Conservation (phyloP, 92 coral and sea anemone genomes). For the Ricordea florida region DNA sequence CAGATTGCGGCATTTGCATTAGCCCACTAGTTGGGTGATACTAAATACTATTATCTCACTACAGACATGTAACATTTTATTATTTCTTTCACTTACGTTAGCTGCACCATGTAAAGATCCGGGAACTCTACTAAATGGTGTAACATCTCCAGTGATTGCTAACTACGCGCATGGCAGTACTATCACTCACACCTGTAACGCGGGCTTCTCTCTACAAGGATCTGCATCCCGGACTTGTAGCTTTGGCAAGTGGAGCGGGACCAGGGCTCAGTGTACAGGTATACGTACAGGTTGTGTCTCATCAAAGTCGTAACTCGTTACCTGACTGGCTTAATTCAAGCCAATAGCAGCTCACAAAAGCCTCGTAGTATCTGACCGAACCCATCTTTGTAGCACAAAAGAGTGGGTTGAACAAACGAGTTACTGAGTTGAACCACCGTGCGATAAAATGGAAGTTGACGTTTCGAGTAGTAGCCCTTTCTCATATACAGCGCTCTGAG, state of each 20-base stretch:
- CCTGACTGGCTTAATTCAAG: background rate
- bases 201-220: constrained; percentile 79
- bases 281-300: background rate
- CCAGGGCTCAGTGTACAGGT: constrained; percentile 75
- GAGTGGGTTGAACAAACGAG: too few relatives aligned
- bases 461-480: too few relatives aligned
- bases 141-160: constrained; percentile 41
- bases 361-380: too few relatives aligned
- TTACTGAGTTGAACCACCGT: too few relatives aligned
- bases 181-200: constrained; percentile 68
- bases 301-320: background rate
- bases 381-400: too few relatives aligned
- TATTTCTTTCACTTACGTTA: background rate
- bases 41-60: background rate
- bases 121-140: constrained; percentile 79
- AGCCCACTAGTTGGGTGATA: too few relatives aligned
- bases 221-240: constrained; percentile 63
- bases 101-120: constrained; percentile 79
- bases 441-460: too few relatives aligned
- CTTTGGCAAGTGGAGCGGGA: constrained; percentile 88
- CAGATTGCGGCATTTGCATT: too few relatives aligned
- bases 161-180: constrained; percentile 67
- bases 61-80: background rate
- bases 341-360: background rate
- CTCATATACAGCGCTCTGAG: too few relatives aligned